Evolutionary conservation across 1,140 invertebrate species (phyloP).

Genomic region (Riptortus pedestris): DNA sequence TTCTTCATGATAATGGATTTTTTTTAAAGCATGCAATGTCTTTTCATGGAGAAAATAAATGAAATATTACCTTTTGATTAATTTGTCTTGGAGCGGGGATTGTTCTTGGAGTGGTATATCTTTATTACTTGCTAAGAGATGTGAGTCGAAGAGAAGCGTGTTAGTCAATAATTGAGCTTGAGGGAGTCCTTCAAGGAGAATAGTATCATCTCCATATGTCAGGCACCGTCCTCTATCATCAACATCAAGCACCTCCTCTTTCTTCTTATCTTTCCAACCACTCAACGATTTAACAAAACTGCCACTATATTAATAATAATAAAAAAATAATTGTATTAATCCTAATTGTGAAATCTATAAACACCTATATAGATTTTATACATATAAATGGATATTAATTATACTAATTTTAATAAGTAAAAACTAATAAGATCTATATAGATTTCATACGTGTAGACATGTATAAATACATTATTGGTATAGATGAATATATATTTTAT

Average conservation of each 20-base stretch:
- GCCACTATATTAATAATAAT: constrained; percentile 36
- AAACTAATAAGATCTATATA: no score
- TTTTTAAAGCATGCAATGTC: no score
- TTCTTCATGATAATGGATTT: no score
- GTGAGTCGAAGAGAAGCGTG: constrained; percentile 47
- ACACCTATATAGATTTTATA: background rate
- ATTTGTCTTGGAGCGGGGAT: constrained; percentile 36
- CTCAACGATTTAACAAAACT: background rate
- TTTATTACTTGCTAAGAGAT: background rate
- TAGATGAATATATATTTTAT: no score
- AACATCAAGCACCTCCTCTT: constrained; percentile 53
- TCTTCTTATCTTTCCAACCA: constrained; percentile 33
- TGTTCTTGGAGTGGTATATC: background rate
- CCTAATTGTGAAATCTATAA: background rate
- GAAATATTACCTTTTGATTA: constrained; percentile 37
- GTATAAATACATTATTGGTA: no score
- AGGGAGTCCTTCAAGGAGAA: constrained; percentile 55
- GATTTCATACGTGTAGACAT: no score
- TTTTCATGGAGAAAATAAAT: background rate
- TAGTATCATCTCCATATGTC: constrained; percentile 47
- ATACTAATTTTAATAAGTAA: background rate
- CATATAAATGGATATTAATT: background rate
- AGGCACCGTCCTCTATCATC: constrained; percentile 51
- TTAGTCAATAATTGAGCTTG: constrained; percentile 69
- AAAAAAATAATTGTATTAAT: background rate